Conservation (phyloP, 2,888 invertebrate genomes). For the Melanostoma mellinum region DNA sequence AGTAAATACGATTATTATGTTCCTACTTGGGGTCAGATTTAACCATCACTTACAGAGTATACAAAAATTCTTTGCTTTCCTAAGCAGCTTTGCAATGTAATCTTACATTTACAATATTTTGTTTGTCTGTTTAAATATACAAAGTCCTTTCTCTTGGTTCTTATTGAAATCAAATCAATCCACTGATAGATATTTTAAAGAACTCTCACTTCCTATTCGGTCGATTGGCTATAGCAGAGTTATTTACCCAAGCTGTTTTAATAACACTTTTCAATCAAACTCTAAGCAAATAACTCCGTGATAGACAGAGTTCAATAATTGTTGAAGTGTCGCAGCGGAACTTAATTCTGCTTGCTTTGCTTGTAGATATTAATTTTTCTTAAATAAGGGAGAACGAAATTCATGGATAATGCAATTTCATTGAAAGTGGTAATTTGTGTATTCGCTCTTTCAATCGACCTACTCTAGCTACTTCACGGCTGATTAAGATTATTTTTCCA, state of each 20-base stretch:
- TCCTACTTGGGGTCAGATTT: no score
- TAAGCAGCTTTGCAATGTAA: no score
- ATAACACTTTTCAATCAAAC: slow-evolving; percentile 56
- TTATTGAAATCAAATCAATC: no score
- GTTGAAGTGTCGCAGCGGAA: slow-evolving; percentile 36
- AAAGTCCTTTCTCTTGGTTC: no score
- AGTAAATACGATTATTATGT: no score
- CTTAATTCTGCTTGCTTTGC: slow-evolving; percentile 24
- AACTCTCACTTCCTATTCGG: no score
- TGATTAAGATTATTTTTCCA: slow-evolving; percentile 65
- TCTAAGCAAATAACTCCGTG: slow-evolving; percentile 42
- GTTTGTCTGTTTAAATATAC: no score
- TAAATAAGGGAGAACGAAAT: slow-evolving; percentile 25
- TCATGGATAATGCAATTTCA: slow-evolving; percentile 60
- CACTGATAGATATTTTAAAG: no score
- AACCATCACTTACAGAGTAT: no score
- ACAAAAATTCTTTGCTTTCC: no score
- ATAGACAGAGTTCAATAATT: slow-evolving; percentile 23
- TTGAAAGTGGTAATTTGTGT: slow-evolving; percentile 67
- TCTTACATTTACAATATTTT: no score
- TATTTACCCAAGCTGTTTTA: slow-evolving; percentile 10
- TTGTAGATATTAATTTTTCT: slow-evolving; percentile 35
- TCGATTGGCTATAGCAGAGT: no score
- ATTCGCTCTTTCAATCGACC: slow-evolving; percentile 62
- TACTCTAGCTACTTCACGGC: slow-evolving; percentile 61